phyloP scores from a whole-genome alignment of 1,140 invertebrate genomes.

The Maconellicoccus hirsutus region DNA sequence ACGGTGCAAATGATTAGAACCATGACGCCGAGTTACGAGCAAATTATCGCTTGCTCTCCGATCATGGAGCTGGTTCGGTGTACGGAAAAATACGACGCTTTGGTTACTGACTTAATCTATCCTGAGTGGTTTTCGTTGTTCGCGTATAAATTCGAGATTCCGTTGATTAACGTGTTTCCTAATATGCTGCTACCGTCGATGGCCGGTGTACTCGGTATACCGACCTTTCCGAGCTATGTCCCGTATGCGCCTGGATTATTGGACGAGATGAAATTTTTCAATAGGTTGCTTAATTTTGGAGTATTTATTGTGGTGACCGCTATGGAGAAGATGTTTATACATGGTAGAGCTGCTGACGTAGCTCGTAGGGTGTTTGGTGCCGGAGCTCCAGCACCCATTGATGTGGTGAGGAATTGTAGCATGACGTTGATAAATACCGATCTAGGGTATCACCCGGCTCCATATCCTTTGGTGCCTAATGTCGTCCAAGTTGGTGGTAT shows the following conservation, averaged over 20 bases:
- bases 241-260: neutral
- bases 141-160: neutral
- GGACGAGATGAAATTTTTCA: neutral
- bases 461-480: slow-evolving; percentile 36
- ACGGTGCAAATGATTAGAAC: too few species aligned
- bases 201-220: neutral
- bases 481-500: slow-evolving; percentile 30
- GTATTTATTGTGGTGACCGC: neutral
- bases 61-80: too few species aligned
- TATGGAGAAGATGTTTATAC: neutral
- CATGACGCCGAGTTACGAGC: too few species aligned
- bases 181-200: neutral
- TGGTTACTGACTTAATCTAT: neutral
- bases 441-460: slow-evolving; percentile 41
- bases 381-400: slow-evolving; percentile 43
- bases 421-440: slow-evolving; percentile 33
- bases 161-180: neutral
- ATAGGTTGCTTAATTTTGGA: neutral
- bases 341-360: neutral
- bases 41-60: slow-evolving; percentile 31
- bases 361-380: slow-evolving; percentile 21
- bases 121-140: neutral
- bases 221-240: neutral
- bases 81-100: neutral
- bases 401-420: slow-evolving; percentile 26